Base-by-base conservation (phyloP, 92 coral and sea anemone species). In the Epizoanthus scotinus region DNA sequence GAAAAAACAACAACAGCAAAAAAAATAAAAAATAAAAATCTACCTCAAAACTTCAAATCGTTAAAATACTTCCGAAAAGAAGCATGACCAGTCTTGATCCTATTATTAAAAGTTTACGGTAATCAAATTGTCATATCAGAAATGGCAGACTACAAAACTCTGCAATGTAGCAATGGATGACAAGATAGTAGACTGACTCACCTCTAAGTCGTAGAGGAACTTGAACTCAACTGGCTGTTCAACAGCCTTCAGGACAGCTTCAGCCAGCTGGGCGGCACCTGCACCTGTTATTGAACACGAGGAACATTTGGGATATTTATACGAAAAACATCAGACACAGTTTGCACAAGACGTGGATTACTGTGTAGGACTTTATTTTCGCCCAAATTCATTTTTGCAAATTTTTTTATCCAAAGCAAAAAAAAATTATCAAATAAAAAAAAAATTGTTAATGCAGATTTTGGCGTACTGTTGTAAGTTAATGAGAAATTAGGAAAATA, bases 151-250 rank as follows among this genome's bases (percentile, higher is more conserved):
- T 27, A 15, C 50, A 44, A 44, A 44, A 34, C 40, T 34, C 40
- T 34, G 40, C 40, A 34, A 44, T 7, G 50, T 26, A 21, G 2
- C 25, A 14, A 60, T 21, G 66, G 66, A 14, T 7, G 66, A 26
- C 66, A 21, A 21, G 19, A 8, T 2, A 14, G 17, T 60, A 14
- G 66, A 26, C 66, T 42, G 58, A 27, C 26, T 6, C 28, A 95
- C 99, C 96, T 90, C 70, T 10, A 95, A 70, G 29, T 95, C 98
- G 79, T 95, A 95, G 1, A 95, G 93, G 82, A 95, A 95, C 87
- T 93, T 95, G 87, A 95, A 95, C 19, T 93, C 88, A 6, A 93
- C 83, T 28, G 98, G 98, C 26, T 95, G 94, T 28, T 93, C 90
- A 0, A 91, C 94, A 34, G 99, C 99, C 67, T 78, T 87, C 5